Base-by-base conservation (phyloP, 2,888 invertebrate species). In the Uloborus plumipes region DNA sequence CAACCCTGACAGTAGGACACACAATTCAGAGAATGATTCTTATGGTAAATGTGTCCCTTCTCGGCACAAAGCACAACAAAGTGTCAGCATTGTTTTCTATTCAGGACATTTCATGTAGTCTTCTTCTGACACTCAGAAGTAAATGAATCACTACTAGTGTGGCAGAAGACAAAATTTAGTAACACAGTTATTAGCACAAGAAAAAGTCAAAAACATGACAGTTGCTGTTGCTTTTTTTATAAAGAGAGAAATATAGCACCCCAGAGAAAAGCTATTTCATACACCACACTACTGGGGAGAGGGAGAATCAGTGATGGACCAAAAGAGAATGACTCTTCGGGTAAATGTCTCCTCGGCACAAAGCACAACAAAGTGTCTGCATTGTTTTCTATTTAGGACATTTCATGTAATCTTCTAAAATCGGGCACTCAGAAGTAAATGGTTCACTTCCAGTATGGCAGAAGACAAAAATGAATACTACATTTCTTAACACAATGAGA, bases 341-440 rank as follows among this genome's bases (percentile, higher is more conserved):
- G 2, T 55, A 53, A 69, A n/a, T 61, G 50, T 61, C 59, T 71
- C 61, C 59, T 20, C 50, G 59, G 71, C 71, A 71, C 59, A 71
- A 50, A 16, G 49, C 14, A 13, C 50, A n/a, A 26, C 49, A 71
- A 55, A 49, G 3, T 39, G 39, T 11, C 39, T 11, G 39, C 39
- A 39, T 39, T 61, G 71, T 61, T 71, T 71, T 61, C 71, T 61
- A 71, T 59, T 61, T 49, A 59, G 59, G 71, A 59, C 13, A 18
- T 1, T 15, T 71, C 0, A 47, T 71, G 1, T 71, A 20, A 61
- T 71, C 71, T 71, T 49, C 71, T 59, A 39, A 26, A 26, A 59
- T 59, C 59, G 22, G 59, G 69, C 58, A 70, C 69, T 58, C 31
- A 3, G 58, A 59, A 14, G 26, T n/a, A 47, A 31, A 26, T 14